Conservation (phyloP, 2,113 vertebrate genomes). For the Nesogale talazaci region DNA sequence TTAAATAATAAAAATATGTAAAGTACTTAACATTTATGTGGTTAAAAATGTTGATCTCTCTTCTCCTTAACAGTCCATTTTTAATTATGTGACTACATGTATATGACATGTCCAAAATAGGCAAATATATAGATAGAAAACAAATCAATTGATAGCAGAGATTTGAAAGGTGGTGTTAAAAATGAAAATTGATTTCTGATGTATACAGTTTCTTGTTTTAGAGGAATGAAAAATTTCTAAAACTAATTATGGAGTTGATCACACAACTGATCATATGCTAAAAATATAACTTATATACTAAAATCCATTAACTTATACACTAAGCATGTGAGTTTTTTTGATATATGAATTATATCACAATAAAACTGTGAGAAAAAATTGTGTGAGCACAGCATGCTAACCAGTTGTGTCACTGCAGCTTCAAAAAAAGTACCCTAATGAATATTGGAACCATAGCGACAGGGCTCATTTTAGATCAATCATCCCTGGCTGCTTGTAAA, state of each 20-base stretch:
- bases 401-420: too few species aligned
- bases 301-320: neutral
- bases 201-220: neutral
- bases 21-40: slow-evolving; percentile 10
- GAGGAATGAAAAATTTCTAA: slow-evolving; percentile 13
- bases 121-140: slow-evolving; percentile 5
- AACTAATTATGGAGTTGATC: neutral
- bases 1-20: slow-evolving; percentile 20
- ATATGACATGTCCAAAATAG: slow-evolving; percentile 10
- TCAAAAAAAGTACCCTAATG: neutral
- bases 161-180: neutral
- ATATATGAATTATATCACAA: slow-evolving; percentile 11
- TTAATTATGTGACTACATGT: neutral
- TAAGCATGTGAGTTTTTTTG: neutral
- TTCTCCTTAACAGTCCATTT: slow-evolving; percentile 20
- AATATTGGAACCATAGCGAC: neutral
- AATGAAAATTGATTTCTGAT: neutral
- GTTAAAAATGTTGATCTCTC: neutral
- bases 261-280: neutral
- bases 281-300: neutral
- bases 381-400: too few species aligned
- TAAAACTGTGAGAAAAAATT: slow-evolving; percentile 46
- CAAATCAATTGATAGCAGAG: neutral
- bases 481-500: slow-evolving; percentile 26
- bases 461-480: neutral